These are phyloP conservation scores for Muscina levida DNA, from an alignment of 2,888 invertebrate species.

Conservation along the genomic window DNA sequence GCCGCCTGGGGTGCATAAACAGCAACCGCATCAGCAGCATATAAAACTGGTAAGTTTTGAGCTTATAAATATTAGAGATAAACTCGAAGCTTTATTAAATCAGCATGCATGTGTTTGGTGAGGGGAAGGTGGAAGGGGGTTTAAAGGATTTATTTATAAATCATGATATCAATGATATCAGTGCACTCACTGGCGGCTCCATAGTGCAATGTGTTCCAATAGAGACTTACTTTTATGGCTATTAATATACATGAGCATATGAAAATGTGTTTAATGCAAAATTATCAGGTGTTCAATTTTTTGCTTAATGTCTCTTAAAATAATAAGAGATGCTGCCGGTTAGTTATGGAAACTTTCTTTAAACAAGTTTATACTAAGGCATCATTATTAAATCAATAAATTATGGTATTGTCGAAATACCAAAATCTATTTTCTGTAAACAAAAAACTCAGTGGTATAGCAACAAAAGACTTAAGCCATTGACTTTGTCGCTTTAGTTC, in stretches of 20 bases:
- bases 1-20: neutral
- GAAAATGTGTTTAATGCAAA: no score
- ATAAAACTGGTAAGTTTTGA: neutral
- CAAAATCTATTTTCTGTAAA: no score
- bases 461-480: no score
- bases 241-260: neutral
- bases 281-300: neutral
- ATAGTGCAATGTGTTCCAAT: neutral
- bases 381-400: no score
- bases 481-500: no score
- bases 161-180: neutral
- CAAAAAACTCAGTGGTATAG: neutral
- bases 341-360: no score
- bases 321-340: no score
- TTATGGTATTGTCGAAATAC: no score
- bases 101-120: neutral
- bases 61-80: neutral
- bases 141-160: constrained; percentile 19
- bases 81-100: constrained; percentile 3
- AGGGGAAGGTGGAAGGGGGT: no score
- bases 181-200: no score
- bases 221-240: neutral
- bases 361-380: neutral
- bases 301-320: neutral
- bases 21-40: no score